phyloP scores from a whole-genome alignment of 1,140 invertebrate species.

The Heterodera carotae region DNA sequence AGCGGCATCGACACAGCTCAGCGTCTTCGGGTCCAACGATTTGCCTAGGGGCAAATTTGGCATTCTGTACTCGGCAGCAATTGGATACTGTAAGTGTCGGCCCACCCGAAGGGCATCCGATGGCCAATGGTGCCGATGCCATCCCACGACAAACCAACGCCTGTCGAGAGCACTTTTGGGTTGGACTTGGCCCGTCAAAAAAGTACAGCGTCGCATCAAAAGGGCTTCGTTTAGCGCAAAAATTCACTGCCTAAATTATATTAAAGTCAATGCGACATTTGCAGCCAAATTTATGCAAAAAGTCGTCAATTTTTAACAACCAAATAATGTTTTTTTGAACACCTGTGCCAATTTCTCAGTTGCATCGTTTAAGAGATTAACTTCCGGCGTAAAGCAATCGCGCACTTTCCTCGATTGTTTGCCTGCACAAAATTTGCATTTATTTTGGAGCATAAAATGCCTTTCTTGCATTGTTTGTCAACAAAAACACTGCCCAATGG shows the following conservation, averaged over 20 bases:
- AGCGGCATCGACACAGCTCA: conserved; percentile 14
- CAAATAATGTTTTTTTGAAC: conserved; percentile 5
- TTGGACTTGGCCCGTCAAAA: not conserved
- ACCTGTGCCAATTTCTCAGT: conserved; percentile 39
- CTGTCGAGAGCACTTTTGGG: conserved; percentile 29
- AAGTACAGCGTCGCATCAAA: conserved; percentile 28
- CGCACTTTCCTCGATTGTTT: conserved; percentile 6
- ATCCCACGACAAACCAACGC: conserved; percentile 27
- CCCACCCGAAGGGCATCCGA: conserved; percentile 25
- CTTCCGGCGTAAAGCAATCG: conserved; percentile 23
- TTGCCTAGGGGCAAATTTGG: conserved; percentile 13
- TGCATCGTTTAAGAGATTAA: conserved; percentile 33
- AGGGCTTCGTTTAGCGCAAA: conserved; percentile 21
- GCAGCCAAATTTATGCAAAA: no score
- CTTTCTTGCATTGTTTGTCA: conserved; percentile 20
- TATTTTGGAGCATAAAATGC: conserved; percentile 4
- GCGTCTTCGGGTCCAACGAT: conserved; percentile 20
- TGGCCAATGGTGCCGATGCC: conserved; percentile 19
- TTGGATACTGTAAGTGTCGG: no score
- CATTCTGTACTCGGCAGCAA: no score
- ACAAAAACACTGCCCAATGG: conserved; percentile 30
- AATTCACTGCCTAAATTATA: conserved; percentile 15
- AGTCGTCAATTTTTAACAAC: no score
- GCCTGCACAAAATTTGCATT: conserved; percentile 11
- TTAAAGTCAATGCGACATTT: no score